Percentiles rank a stretch among this genome's conserved stretches.
Evolutionary conservation across 2,888 invertebrate genomes (phyloP).

Genomic region (Cryptus viduatorius): DNA sequence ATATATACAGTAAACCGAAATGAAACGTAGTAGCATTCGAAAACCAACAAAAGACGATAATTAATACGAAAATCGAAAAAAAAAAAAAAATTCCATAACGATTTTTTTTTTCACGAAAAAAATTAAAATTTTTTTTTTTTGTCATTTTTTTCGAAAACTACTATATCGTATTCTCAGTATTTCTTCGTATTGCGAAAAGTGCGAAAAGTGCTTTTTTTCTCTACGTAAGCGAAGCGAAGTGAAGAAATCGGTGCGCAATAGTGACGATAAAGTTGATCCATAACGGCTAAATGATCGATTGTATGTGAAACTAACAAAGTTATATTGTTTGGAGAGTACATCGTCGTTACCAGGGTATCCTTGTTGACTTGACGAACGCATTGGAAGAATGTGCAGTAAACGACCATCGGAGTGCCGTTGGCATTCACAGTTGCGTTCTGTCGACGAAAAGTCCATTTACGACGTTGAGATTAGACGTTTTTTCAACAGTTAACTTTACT

Average conservation of each 20-base stretch:
- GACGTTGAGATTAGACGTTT: not conserved
- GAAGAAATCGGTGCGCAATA: constrained; percentile 20
- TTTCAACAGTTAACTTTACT: constrained; percentile 27
- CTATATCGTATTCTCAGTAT: not conserved
- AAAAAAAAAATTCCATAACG: not conserved
- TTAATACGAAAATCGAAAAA: not conserved
- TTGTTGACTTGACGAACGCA: constrained; percentile 82
- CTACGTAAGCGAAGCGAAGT: constrained; percentile 7
- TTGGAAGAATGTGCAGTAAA: constrained; percentile 82
- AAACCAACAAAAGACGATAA: not conserved
- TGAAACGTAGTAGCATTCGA: not conserved
- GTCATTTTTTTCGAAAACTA: not conserved
- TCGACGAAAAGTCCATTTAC: constrained; percentile 25
- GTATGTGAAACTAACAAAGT: constrained; percentile 17
- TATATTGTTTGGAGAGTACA: constrained; percentile 29
- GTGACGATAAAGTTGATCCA: not conserved
- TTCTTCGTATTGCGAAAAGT: not conserved
- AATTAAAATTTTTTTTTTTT: no score
- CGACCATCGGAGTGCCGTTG: constrained; percentile 72
- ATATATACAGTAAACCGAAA: constrained; percentile 29
- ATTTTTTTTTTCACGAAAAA: not conserved
- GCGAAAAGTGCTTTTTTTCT: not conserved
- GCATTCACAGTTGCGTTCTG: constrained; percentile 76
- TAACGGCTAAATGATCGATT: constrained; percentile 7
- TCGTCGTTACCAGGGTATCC: constrained; percentile 77